Base-by-base conservation (phyloP, 2,888 invertebrate species). In the Mythimna loreyi region DNA sequence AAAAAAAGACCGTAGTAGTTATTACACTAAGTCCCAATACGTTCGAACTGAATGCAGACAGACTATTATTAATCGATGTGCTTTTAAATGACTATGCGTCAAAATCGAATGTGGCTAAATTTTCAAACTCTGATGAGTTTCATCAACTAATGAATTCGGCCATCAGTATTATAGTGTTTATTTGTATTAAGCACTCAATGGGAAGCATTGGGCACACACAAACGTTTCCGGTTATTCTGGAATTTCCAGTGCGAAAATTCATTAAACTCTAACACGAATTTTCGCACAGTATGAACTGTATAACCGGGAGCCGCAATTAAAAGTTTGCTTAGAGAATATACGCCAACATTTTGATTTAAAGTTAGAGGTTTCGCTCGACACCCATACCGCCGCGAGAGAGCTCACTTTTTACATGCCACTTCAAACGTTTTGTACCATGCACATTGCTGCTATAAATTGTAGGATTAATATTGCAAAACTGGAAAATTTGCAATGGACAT, bases 271-370 rank as follows among this genome's bases (percentile, higher is more conserved):
- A 91, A 93, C 92, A 92, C 88, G 91, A 91, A 91, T 92, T 91
- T 91, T 90, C 92, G 85, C 88, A 88, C 90, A 87, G 87, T 89
- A 88, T 89, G 87, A 89, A 91, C 91, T 91, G 90, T 92, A 91
- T 92, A 91, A 91, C 92, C 85, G 91, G 88, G 84, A 85, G 86
- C 92, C 92, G 93, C 94, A 95, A 95, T 95, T 94, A 95, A 95
- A 95, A 94, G 93, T 95, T 94, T 88, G 86, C 87, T 89, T 85
- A 85, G 90, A 88, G 91, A 88, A 92, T 92, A 92, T 92, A 91
- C 89, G 91, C 89, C 86, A 92, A 92, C 91, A 91, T 93, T 94
- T 92, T 93, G 93, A 94, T 94, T 93, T 92, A 93, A 92, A 94
- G 91, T 94, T 94, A 84, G 90, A 84, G 90, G 90, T 88, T 89